These are phyloP conservation scores for Armadillidium nasatum DNA, from an alignment of 1,140 invertebrate genomes.

Conservation along the genomic window DNA sequence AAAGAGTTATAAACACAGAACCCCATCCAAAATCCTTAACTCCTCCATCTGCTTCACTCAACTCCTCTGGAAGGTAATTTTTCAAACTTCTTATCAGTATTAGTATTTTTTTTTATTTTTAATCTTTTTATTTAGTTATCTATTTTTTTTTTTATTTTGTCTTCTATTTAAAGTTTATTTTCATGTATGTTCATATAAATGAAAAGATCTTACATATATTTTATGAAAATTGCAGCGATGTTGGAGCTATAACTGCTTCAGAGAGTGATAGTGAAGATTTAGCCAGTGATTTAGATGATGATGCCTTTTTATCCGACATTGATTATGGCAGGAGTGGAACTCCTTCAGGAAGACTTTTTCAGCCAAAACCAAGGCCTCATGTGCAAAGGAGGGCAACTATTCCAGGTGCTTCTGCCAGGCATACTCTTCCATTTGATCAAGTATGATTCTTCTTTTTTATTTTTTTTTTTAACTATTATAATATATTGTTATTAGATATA, in stretches of 20 bases:
- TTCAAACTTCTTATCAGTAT: too few relatives aligned
- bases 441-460: background rate
- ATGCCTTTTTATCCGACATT: slow-evolving; percentile 46
- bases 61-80: slow-evolving; percentile 20
- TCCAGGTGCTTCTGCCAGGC: slow-evolving; percentile 67
- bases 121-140: too few relatives aligned
- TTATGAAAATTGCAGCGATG: too few relatives aligned
- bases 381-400: slow-evolving; percentile 80
- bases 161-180: too few relatives aligned
- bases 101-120: too few relatives aligned
- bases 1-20: background rate
- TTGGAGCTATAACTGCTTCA: background rate
- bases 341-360: slow-evolving; percentile 59
- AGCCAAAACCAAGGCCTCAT: slow-evolving; percentile 66
- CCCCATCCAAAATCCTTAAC: slow-evolving; percentile 28
- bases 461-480: too few relatives aligned
- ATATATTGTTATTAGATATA: too few relatives aligned
- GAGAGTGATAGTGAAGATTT: slow-evolving; percentile 20
- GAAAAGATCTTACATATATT: too few relatives aligned
- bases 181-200: too few relatives aligned
- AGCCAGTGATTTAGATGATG: slow-evolving; percentile 47
- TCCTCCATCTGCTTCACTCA: slow-evolving; percentile 26
- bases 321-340: slow-evolving; percentile 36
- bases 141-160: too few relatives aligned
- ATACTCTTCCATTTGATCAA: background rate